Evolutionary conservation across 1,140 invertebrate genomes (phyloP), one percentile per base, ranked within the genome.

Genomic region (Drosophila nasuta): DNA sequence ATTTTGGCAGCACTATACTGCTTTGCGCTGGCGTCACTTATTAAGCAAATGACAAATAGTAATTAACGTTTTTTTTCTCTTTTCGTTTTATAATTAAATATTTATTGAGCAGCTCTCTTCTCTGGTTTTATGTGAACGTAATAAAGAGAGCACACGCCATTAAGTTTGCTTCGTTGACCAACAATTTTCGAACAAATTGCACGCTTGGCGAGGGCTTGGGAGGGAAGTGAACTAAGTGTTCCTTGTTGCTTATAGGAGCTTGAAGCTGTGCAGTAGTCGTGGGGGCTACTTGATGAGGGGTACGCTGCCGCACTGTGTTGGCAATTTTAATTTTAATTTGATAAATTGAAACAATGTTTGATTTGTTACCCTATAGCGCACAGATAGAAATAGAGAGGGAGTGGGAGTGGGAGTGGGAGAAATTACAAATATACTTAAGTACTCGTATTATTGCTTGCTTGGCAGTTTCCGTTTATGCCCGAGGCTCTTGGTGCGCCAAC

Each of bases 261-360:
- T 28, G 51, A 10, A n/a, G 58, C 7, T 17, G 51, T 25, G 20
- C 20, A 25, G 20, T 25, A 25, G 20, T 25, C 20, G 15, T 38
- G 15, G 56, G 38, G 11, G 20, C 6, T 52, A 38, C 7, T 69
- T 64, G 68, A 65, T 41, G 45, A 48, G 45, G 56, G 20, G 64
- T 43, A 38, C 38, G 49, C 46, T 56, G 51, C 33, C 38, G 52
- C 57, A 59, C 25, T 17, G 38, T 71, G 57, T 45, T 64, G 49
- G 45, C 52, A 71, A 72, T 88, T 87, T 87, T 80, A 79, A 88
- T 77, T 88, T 82, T 70, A 79, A 82, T 87, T 88, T 82, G 73
- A 80, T 75, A 88, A 80, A 82, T 87, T 77, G 74, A 72, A 80
- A 72, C 65, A 60, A 51, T 70, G 52, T 79, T 64, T 77, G 54